Evolutionary conservation across 1,140 invertebrate species (phyloP).

Genomic region (Drosophila tropicalis): DNA sequence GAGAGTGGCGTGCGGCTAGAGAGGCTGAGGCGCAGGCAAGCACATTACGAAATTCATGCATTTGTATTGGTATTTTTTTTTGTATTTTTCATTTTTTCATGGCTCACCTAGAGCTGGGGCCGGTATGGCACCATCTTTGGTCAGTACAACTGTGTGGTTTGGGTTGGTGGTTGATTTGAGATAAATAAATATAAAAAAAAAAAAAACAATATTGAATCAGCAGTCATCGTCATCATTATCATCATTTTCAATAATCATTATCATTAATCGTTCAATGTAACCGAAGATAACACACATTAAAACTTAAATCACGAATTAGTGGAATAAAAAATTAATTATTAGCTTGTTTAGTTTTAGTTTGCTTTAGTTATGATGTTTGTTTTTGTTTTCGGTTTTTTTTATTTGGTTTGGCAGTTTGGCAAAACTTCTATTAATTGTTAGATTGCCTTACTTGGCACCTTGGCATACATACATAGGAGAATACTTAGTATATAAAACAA

Average conservation of each 20-base stretch:
- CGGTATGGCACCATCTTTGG: constrained; percentile 89
- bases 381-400: background rate
- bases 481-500: constrained; percentile 28
- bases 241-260: constrained; percentile 49
- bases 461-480: constrained; percentile 36
- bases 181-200: constrained; percentile 69
- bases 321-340: constrained; percentile 13
- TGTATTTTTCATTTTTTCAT: constrained; percentile 26
- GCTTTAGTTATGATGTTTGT: constrained; percentile 26
- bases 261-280: constrained; percentile 47
- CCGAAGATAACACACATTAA: constrained; percentile 41
- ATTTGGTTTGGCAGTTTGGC: constrained; percentile 34
- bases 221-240: constrained; percentile 52
- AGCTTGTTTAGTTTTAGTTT: constrained; percentile 30
- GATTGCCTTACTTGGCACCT: constrained; percentile 52
- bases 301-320: constrained; percentile 48
- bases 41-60: constrained; percentile 30
- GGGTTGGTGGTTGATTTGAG: constrained; percentile 57
- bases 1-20: background rate
- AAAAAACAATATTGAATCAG: constrained; percentile 53
- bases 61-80: constrained; percentile 21
- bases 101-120: constrained; percentile 88
- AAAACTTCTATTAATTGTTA: constrained; percentile 41
- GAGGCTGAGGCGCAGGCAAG: constrained; percentile 31
- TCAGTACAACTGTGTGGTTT: constrained; percentile 87